Base-by-base conservation (phyloP, 2,888 invertebrate species). In the Drosophila paranaensis region DNA sequence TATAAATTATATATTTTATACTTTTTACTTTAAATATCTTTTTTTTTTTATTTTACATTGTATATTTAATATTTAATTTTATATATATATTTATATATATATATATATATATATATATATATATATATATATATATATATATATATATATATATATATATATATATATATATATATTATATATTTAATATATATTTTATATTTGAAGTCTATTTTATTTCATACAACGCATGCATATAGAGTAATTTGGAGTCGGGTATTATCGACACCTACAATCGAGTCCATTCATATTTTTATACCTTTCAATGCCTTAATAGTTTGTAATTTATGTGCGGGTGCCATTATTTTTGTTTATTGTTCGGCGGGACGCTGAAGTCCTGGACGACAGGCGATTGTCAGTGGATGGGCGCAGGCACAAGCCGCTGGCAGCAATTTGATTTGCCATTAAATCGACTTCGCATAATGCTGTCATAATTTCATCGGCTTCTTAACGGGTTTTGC, bases 301-400 rank as follows among this genome's bases (percentile, higher is more conserved):
- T 50, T 48, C 69, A 72, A 64, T 42, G 30, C 25, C 2, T 79
- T 79, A 72, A 82, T 81, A 81, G 88, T 70, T 74, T 74, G 76
- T 88, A 86, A 89, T 89, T 87, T 89, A 87, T 88, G 81, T 72
- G 64, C 65, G 69, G 60, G 63, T 60, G 79, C 74, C 79, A 79
- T 84, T 70, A 87, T 79, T 73, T 77, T 73, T 73, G 78, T 86
- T 83, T 83, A 88, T 65, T 83, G 65, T 70, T 58, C 53, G 55
- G 53, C 39, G 63, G 55, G 57, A 10, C 74, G 27, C 6, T 48
- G 46, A 30, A 48, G 33, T 50, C 16, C 46, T 61, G 58, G 60
- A n/a, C 79, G 79, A 88, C 78, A 78, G 66, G 39, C 61, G 64
- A 57, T 80, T 85, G 88, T 82, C 82, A 84, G 46, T 85, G 67